Percentiles rank a stretch among this genome's conserved stretches.
phyloP scores from a whole-genome alignment of 2,888 invertebrate genomes.

The Hydroisotoma schaefferi region DNA sequence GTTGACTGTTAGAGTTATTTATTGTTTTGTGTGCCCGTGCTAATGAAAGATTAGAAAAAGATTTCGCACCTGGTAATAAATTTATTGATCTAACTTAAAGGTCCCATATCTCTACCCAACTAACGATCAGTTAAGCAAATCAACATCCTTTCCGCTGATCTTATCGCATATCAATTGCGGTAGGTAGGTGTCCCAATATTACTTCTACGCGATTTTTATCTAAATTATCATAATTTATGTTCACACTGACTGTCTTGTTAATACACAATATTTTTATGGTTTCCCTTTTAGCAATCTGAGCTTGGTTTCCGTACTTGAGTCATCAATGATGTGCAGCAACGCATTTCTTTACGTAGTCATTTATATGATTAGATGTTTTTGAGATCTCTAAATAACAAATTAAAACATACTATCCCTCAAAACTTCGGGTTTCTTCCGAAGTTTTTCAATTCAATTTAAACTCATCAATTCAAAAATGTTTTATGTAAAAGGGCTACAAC shows the following conservation, averaged over 20 bases:
- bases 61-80: conserved; percentile 3
- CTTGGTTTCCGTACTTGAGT: conserved; percentile 10
- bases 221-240: conserved; percentile 6
- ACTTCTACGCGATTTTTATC: not conserved
- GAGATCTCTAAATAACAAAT: too few species aligned
- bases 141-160: conserved; percentile 6
- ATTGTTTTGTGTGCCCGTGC: not conserved
- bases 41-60: conserved; percentile 1
- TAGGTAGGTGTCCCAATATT: conserved; percentile 13
- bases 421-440: too few species aligned
- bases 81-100: conserved; percentile 13
- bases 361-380: too few species aligned
- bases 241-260: conserved; percentile 5
- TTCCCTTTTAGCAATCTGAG: conserved; percentile 9
- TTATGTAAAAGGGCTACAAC: too few species aligned
- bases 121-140: conserved; percentile 8
- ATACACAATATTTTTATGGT: conserved; percentile 10
- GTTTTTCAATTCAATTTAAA: too few species aligned
- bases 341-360: too few species aligned
- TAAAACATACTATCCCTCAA: too few species aligned
- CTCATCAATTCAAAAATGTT: too few species aligned
- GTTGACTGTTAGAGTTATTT: too few species aligned
- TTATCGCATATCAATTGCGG: conserved; percentile 12
- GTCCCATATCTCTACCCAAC: conserved; percentile 6
- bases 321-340: conserved; percentile 3